These are phyloP conservation scores for Grammomys surdaster DNA, from an alignment of 2,113 vertebrate genomes.

Conservation along the genomic window DNA sequence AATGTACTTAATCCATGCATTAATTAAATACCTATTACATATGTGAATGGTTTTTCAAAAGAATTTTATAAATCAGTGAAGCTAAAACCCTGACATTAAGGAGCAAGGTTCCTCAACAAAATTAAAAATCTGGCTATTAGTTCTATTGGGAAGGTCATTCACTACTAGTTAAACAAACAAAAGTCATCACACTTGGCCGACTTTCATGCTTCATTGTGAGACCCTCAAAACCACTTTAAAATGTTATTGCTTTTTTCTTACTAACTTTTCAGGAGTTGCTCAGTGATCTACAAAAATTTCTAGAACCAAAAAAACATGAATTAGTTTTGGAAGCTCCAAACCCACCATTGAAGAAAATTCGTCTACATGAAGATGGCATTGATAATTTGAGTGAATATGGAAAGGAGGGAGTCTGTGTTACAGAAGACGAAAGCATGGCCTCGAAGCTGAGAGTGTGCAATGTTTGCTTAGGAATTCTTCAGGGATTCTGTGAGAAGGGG, in stretches of 20 bases:
- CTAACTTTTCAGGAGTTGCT: slow-evolving; percentile 88
- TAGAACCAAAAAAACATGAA: slow-evolving; percentile 79
- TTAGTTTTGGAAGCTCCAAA: slow-evolving; percentile 74
- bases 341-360: slow-evolving; percentile 91
- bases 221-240: neutral
- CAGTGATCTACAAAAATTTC: slow-evolving; percentile 88
- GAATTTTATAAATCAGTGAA: slow-evolving; percentile 37
- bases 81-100: slow-evolving; percentile 13
- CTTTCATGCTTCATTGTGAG: slow-evolving; percentile 48
- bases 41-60: slow-evolving; percentile 41
- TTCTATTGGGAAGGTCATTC: slow-evolving; percentile 38
- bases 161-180: slow-evolving; percentile 26
- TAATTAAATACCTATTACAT: slow-evolving; percentile 29
- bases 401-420: neutral
- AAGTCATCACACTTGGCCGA: too few species aligned
- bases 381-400: slow-evolving; percentile 77
- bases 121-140: slow-evolving; percentile 16
- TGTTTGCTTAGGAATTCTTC: slow-evolving; percentile 94
- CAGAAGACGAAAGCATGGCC: slow-evolving; percentile 4
- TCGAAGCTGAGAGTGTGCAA: slow-evolving; percentile 86
- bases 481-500: slow-evolving; percentile 89
- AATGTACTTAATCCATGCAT: neutral
- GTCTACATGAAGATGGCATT: slow-evolving; percentile 83
- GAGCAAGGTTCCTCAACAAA: slow-evolving; percentile 1
- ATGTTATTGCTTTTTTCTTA: slow-evolving; percentile 56